Conservation (phyloP, 2,797 vertebrate species). For the Hypotaenidia philippensis region DNA sequence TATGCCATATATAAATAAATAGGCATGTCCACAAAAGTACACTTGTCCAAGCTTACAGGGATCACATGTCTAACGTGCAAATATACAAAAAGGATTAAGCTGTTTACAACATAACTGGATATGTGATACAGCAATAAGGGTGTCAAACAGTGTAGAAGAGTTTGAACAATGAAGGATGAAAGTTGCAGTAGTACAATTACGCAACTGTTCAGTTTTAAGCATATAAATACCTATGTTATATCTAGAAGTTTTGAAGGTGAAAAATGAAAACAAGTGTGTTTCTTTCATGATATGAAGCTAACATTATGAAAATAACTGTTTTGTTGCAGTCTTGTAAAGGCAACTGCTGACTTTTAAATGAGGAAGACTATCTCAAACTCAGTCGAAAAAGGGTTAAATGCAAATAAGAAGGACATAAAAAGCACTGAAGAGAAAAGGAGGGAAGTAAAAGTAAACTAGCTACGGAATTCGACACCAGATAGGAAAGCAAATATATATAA, state of each 20-base stretch:
- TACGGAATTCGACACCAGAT: background rate
- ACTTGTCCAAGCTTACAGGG: background rate
- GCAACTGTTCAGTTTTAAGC: background rate
- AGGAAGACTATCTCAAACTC: background rate
- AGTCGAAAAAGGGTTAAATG: background rate
- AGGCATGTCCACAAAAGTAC: background rate
- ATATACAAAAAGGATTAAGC: background rate
- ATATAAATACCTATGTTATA: background rate
- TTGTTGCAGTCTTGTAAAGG: background rate
- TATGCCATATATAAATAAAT: background rate
- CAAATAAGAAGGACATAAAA: background rate
- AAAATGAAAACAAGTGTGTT: background rate
- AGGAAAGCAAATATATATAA: background rate
- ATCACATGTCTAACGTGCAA: background rate
- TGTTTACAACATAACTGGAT: background rate
- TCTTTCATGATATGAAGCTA: background rate
- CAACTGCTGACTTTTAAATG: background rate
- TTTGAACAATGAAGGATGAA: background rate
- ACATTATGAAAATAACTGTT: background rate
- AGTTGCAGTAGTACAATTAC: background rate
- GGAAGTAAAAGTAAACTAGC: background rate
- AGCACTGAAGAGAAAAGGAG: fast-evolving
- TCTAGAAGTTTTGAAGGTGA: background rate
- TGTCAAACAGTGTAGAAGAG: background rate
- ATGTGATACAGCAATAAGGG: background rate